These are phyloP conservation scores for Chymomyza procnemis DNA, from an alignment of 2,888 invertebrate genomes.

Conservation along the genomic window DNA sequence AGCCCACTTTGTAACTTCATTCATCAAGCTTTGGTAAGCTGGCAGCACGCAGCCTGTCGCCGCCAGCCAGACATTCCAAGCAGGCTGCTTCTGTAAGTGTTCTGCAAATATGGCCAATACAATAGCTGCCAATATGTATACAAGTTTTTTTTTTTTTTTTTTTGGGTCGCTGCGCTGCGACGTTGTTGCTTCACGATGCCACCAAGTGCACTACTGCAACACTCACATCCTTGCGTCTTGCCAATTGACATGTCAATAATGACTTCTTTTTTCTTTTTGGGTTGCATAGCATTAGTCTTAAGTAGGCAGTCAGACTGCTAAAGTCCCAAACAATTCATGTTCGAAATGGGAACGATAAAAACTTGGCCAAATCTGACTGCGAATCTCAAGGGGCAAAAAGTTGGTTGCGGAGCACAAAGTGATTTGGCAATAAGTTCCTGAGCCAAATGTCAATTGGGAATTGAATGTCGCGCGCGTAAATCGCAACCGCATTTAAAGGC, in stretches of 20 bases:
- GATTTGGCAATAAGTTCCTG: constrained; percentile 23
- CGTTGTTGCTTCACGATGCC: not conserved
- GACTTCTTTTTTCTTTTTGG: too few species aligned
- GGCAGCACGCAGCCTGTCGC: constrained; percentile 5
- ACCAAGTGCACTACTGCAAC: constrained; percentile 15
- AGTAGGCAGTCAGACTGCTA: not conserved
- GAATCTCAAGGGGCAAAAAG: not conserved
- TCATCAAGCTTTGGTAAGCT: constrained; percentile 32
- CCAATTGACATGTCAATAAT: constrained; percentile 25
- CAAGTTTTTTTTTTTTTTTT: too few species aligned
- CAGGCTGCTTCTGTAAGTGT: constrained; percentile 51
- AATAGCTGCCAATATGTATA: constrained; percentile 53
- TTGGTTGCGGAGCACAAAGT: not conserved
- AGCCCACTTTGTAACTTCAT: constrained; percentile 54
- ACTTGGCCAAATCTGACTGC: constrained; percentile 24
- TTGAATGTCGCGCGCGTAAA: constrained; percentile 2
- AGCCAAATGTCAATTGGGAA: constrained; percentile 30
- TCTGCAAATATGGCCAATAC: constrained; percentile 64
- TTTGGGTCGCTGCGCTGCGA: constrained; percentile 2
- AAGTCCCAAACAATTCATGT: too few species aligned
- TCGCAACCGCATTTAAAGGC: constrained; percentile 1
- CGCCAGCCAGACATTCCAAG: constrained; percentile 11
- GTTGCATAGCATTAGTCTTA: not conserved
- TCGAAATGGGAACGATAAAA: too few species aligned
- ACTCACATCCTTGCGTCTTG: not conserved